A percentile compares a stretch with the other conserved stretches of the same genome.
These are phyloP conservation scores for Carassius carassius DNA, from an alignment of 2,113 vertebrate species.

Conservation along the genomic window DNA sequence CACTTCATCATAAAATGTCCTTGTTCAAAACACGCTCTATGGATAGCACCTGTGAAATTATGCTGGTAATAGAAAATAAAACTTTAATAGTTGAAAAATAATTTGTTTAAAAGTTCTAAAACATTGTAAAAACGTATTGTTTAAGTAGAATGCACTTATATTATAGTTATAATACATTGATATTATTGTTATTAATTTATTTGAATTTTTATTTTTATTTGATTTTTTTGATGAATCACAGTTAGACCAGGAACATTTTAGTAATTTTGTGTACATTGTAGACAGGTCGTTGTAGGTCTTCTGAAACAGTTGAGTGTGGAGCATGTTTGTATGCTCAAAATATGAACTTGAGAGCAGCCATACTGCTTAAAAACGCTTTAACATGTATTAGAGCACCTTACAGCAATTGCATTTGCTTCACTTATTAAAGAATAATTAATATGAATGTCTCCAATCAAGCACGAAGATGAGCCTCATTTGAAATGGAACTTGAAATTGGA, in stretches of 20 bases:
- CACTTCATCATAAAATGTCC: not conserved
- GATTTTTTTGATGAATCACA: no score
- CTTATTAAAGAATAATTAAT: conserved; percentile 40
- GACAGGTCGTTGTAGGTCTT: no score
- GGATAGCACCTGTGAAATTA: not conserved
- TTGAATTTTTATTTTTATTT: no score
- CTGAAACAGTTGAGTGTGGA: not conserved
- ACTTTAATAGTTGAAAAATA: no score
- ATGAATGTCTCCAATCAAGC: conserved; percentile 18
- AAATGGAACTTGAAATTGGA: conserved; percentile 29
- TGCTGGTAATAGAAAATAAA: not conserved
- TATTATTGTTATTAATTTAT: no score
- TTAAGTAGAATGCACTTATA: no score
- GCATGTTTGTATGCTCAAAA: not conserved
- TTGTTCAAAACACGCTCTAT: not conserved
- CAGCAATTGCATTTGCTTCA: conserved; percentile 12
- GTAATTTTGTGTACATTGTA: no score
- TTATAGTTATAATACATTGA: no score
- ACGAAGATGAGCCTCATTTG: conserved; percentile 34
- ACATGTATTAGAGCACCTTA: conserved; percentile 8
- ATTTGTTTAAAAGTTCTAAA: no score
- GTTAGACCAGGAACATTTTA: no score
- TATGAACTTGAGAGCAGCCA: not conserved
- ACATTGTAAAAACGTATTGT: no score
- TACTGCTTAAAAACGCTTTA: not conserved